phyloP scores from a whole-genome alignment of 1,140 invertebrate genomes.

The Lordiphosa mommai region DNA sequence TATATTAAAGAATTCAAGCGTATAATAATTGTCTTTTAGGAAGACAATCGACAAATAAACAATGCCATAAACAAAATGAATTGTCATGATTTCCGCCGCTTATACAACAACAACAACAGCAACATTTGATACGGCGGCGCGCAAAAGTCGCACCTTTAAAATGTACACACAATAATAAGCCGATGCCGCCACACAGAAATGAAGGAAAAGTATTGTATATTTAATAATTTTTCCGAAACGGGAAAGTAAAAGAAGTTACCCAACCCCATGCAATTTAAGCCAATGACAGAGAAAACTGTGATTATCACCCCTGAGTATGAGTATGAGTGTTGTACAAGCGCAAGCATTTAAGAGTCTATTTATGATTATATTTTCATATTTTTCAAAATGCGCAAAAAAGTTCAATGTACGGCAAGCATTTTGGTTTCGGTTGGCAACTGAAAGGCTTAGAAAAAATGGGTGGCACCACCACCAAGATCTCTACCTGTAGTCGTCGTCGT shows the following conservation, averaged over 20 bases:
- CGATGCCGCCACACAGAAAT: conserved; percentile 5
- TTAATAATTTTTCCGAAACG: conserved; percentile 14
- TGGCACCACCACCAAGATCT: neutral
- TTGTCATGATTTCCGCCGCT: conserved; percentile 68
- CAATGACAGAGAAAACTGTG: conserved; percentile 9
- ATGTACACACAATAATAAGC: conserved; percentile 24
- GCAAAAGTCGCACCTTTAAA: conserved; percentile 60
- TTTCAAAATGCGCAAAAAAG: neutral
- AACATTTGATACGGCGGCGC: conserved; percentile 39
- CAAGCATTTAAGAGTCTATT: no score
- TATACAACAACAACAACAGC: conserved; percentile 40
- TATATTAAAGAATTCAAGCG: conserved; percentile 53
- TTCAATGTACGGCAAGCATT: conserved; percentile 4
- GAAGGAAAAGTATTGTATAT: conserved; percentile 19
- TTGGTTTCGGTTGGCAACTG: neutral
- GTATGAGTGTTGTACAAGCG: no score
- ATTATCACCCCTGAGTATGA: conserved; percentile 1
- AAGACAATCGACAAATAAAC: conserved; percentile 36
- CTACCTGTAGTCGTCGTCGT: neutral
- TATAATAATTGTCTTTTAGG: conserved; percentile 47
- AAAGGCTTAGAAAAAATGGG: conserved; percentile 2
- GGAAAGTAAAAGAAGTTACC: conserved; percentile 13
- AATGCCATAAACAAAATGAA: conserved; percentile 65
- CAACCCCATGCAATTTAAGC: conserved; percentile 9
- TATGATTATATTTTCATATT: no score